Evolutionary conservation across 2,113 vertebrate genomes (phyloP), one percentile per base, ranked within the genome.

Genomic region (Pipra filicauda): DNA sequence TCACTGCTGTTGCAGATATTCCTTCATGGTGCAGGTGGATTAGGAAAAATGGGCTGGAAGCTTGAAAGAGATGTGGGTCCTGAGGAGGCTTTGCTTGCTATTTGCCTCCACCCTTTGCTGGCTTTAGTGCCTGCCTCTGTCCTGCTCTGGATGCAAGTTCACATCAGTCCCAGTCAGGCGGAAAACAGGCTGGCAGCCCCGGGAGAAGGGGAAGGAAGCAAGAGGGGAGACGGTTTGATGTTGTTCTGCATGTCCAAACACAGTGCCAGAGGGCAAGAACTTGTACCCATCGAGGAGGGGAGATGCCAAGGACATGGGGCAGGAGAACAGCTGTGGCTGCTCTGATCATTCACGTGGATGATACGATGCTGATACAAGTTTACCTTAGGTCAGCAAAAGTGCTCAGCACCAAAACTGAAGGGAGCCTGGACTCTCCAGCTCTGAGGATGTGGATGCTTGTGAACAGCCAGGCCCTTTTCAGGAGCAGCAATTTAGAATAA

Each of bases 311-410:
- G 91, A 92, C 55, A 6, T 30, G 46, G 91, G 48, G 89, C 88
- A 93, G 72, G 69, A 81, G 51, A 93, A 27, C 94, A 96, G 83
- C 96, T 93, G 91, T 84, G 95, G 22, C 64, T 86, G 59, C 72
- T 88, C 61, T 86, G 69, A 64, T 55, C 72, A 22, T 55, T 78
- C 79, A 59, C 0, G 4, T 86, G 91, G 79, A 55, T 88, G 75
- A 46, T 46, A 55, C 0, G 20, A 59, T 77, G 75, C 59, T 88
- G 43, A 30, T 31, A 46, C 8, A 27, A 73, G 76, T 74, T 59
- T 84, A 83, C 72, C 74, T 52, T 71, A 55, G 83, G 86, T 93
- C 92, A 93, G 85, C 48, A 51, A 27, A 94, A 96, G 67, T 39
- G 64, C 86, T 77, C 64, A 35, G 39, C 46, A 16, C 35, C 86